Percentiles rank a stretch among this genome's conserved stretches.
These are phyloP conservation scores for Bambusicola thoracicus DNA, from an alignment of 2,113 vertebrate genomes.

Conservation along the genomic window DNA sequence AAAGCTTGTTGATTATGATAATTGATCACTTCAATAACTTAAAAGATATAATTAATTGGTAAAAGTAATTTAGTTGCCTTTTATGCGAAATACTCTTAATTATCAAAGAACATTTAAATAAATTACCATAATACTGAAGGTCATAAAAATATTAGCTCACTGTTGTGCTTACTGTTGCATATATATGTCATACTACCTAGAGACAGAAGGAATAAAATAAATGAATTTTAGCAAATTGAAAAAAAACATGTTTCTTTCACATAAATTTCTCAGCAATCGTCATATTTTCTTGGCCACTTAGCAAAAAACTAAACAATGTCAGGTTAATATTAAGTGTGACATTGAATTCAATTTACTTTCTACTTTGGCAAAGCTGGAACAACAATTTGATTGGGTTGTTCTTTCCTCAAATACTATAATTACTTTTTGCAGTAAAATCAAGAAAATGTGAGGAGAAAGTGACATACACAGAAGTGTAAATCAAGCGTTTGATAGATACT, in stretches of 20 bases:
- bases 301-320: neutral
- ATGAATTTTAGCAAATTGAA: constrained; percentile 8
- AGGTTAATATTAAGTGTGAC: neutral
- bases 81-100: constrained; percentile 79
- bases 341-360: neutral
- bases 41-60: constrained; percentile 76
- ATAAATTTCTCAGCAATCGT: neutral
- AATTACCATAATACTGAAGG: constrained; percentile 81
- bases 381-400: neutral
- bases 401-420: neutral
- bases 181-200: neutral
- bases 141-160: constrained; percentile 77
- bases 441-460: neutral
- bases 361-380: neutral
- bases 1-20: constrained; percentile 80
- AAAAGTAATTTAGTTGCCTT: constrained; percentile 73
- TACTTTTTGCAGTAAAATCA: neutral
- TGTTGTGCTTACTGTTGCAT: too few species aligned
- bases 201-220: constrained; percentile 21
- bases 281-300: neutral
- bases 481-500: neutral
- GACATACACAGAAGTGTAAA: neutral
- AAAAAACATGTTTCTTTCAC: neutral
- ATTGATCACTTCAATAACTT: constrained; percentile 79
- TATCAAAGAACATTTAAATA: constrained; percentile 81